A percentile compares a stretch with the other conserved stretches of the same genome.
Conservation (phyloP, 2,888 invertebrate species). For the Protodeltote pygarga region DNA sequence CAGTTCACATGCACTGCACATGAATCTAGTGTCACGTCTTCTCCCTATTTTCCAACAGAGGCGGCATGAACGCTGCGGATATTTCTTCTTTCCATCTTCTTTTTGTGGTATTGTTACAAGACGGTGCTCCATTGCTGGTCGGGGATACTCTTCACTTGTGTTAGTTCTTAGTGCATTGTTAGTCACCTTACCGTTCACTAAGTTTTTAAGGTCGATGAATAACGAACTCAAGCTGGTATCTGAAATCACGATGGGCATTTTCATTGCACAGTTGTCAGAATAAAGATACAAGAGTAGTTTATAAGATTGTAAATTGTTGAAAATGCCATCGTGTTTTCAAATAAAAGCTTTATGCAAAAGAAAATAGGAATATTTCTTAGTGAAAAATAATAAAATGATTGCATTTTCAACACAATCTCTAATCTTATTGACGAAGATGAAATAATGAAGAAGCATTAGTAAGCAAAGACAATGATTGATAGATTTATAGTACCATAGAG, state of each 20-base stretch:
- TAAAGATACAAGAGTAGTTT: conserved; percentile 46
- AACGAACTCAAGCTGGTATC: conserved; percentile 84
- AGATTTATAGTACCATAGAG: conserved; percentile 6
- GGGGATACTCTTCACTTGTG: conserved; percentile 67
- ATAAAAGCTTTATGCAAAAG: conserved; percentile 74
- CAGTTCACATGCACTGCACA: conserved; percentile 82
- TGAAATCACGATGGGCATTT: conserved; percentile 87
- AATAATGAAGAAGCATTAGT: conserved; percentile 58
- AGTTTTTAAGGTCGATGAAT: conserved; percentile 84
- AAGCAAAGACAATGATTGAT: conserved; percentile 51
- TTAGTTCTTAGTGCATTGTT: conserved; percentile 71
- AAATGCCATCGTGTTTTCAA: conserved; percentile 87
- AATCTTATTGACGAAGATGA: conserved; percentile 50
- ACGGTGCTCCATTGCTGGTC: conserved; percentile 73
- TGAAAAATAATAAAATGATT: conserved; percentile 79
- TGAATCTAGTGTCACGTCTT: conserved; percentile 81
- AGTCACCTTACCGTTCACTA: conserved; percentile 81
- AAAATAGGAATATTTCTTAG: conserved; percentile 67
- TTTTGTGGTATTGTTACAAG: conserved; percentile 85
- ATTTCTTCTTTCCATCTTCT: conserved; percentile 85
- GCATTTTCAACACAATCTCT: conserved; percentile 86
- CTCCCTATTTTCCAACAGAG: conserved; percentile 83
- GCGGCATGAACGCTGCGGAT: conserved; percentile 84
- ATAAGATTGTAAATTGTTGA: conserved; percentile 74
- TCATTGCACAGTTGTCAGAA: conserved; percentile 65